Percentiles rank a stretch among this genome's conserved stretches.
Evolutionary conservation across 2,888 invertebrate genomes (phyloP).

Genomic region (Drosophila phalerata): DNA sequence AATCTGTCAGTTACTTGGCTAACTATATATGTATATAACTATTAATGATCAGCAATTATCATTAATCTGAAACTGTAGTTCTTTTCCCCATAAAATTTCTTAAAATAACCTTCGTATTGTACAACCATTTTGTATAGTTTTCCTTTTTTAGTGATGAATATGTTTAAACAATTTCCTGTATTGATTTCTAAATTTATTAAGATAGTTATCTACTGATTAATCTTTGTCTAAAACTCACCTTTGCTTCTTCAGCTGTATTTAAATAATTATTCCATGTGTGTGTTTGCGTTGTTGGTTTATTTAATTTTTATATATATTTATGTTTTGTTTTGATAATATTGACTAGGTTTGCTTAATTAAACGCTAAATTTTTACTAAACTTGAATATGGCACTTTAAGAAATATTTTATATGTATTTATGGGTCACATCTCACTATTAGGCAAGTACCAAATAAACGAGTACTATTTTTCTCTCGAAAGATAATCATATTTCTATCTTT

Average conservation of each 20-base stretch:
- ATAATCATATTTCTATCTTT: conserved; percentile 11
- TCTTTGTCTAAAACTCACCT: conserved; percentile 38
- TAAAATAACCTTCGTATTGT: neutral
- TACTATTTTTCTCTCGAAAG: neutral
- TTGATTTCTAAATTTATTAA: neutral
- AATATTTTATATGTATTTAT: conserved; percentile 13
- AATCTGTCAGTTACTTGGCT: too few species aligned
- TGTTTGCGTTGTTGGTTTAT: neutral
- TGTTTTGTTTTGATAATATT: conserved; percentile 10
- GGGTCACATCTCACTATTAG: conserved; percentile 54
- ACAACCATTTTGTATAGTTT: too few species aligned
- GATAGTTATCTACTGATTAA: too few species aligned
- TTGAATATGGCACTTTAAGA: conserved; percentile 59
- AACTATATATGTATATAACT: too few species aligned
- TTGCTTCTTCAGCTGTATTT: conserved; percentile 17
- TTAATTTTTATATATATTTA: neutral
- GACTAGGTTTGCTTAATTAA: conserved; percentile 48
- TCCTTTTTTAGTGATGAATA: too few species aligned
- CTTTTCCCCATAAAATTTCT: neutral
- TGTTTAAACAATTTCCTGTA: neutral
- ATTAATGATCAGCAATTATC: too few species aligned
- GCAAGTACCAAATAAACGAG: conserved; percentile 2
- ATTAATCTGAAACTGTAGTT: too few species aligned
- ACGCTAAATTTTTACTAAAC: conserved; percentile 13
- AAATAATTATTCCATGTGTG: conserved; percentile 35